These are phyloP conservation scores for Pyxicephalus adspersus DNA, from an alignment of 2,113 vertebrate species.

Conservation along the genomic window DNA sequence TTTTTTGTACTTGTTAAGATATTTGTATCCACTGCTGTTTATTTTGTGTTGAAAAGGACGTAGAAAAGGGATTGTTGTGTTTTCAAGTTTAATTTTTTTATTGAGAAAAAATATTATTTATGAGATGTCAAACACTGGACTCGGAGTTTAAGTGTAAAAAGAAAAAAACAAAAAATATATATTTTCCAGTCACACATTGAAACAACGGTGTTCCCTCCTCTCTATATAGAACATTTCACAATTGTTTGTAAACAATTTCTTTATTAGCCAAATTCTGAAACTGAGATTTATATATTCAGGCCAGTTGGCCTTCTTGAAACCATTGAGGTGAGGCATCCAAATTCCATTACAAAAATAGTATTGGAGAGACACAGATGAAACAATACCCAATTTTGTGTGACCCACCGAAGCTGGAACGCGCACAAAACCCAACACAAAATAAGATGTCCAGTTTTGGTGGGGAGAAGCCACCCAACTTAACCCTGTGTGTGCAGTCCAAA, in stretches of 20 bases:
- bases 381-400: too few species aligned
- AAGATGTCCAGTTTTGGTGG: too few species aligned
- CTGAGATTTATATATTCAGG: too few species aligned
- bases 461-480: too few species aligned
- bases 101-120: slow-evolving; percentile 79
- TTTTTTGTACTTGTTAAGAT: slow-evolving; percentile 85
- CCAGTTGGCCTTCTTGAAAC: too few species aligned
- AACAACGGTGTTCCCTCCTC: slow-evolving; percentile 73
- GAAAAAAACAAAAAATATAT: slow-evolving; percentile 66
- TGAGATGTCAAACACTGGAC: slow-evolving; percentile 88
- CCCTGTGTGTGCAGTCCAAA: slow-evolving; percentile 58
- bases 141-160: slow-evolving; percentile 78
- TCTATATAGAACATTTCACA: too few species aligned
- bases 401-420: too few species aligned
- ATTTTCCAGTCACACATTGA: slow-evolving; percentile 79
- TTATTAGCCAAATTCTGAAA: background rate
- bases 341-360: too few species aligned
- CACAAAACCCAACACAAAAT: too few species aligned
- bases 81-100: slow-evolving; percentile 70
- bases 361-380: too few species aligned
- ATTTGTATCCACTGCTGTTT: slow-evolving; percentile 87
- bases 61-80: slow-evolving; percentile 84
- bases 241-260: background rate
- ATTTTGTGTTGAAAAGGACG: slow-evolving; percentile 81
- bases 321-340: too few species aligned